These are phyloP conservation scores for Apus apus DNA, from an alignment of 2,113 vertebrate genomes.

Conservation along the genomic window DNA sequence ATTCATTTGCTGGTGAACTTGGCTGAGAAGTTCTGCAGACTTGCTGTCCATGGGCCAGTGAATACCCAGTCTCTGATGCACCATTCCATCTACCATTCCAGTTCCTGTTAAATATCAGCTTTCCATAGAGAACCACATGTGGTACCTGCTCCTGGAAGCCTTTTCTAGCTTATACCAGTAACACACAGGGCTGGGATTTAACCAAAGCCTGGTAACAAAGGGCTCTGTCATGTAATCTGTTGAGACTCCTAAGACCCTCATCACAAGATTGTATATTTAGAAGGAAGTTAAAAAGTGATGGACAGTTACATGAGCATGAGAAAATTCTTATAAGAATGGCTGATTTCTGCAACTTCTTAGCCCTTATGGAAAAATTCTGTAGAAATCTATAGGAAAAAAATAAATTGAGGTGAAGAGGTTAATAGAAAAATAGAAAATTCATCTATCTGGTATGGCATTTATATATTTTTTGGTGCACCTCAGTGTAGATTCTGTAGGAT, in stretches of 20 bases:
- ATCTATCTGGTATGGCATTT: constrained; percentile 24
- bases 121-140: accelerated
- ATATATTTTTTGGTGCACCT: background rate
- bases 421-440: constrained; percentile 64
- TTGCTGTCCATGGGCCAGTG: accelerated
- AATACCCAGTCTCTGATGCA: background rate
- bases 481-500: background rate
- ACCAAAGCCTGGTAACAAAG: background rate
- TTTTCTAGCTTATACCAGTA: background rate
- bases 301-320: background rate
- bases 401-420: constrained; percentile 22
- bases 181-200: background rate
- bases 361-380: background rate
- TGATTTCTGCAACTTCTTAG: background rate
- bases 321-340: background rate
- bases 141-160: background rate
- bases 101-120: background rate
- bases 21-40: background rate
- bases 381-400: background rate
- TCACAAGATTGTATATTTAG: background rate
- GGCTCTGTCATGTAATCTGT: background rate
- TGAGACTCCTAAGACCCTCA: background rate
- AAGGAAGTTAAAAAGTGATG: background rate
- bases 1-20: accelerated
- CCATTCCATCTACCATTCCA: background rate